Conservation (phyloP, 2,113 vertebrate genomes). For the Scophthalmus maximus region DNA sequence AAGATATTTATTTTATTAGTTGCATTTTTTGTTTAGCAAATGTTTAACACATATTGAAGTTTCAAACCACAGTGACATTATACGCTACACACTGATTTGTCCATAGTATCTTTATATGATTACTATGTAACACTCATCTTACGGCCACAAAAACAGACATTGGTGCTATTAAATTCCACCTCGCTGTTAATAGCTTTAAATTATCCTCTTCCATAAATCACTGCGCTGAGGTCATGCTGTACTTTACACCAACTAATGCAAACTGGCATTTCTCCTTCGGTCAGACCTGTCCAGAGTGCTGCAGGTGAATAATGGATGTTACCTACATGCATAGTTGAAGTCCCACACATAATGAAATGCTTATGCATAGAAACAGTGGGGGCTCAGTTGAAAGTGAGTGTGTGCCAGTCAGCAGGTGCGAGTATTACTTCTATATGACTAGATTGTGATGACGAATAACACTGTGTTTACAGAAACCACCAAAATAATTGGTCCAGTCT, state of each 20-base stretch:
- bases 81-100: neutral
- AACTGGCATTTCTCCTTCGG: neutral
- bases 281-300: neutral
- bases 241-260: neutral
- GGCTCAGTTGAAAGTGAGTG: neutral
- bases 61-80: neutral
- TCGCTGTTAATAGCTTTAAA: neutral
- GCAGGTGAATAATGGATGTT: neutral
- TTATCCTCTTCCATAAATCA: neutral
- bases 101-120: neutral
- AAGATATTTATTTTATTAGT: no score
- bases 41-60: neutral
- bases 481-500: no score
- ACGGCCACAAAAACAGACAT: neutral
- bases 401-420: neutral
- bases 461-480: no score
- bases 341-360: neutral
- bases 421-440: neutral
- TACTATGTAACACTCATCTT: neutral
- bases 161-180: neutral
- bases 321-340: neutral
- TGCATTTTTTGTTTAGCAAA: no score
- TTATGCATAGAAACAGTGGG: neutral
- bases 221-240: neutral
- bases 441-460: neutral